Base-by-base conservation (phyloP, 2,113 vertebrate genomes). In the Hippocampus mohnikei region DNA sequence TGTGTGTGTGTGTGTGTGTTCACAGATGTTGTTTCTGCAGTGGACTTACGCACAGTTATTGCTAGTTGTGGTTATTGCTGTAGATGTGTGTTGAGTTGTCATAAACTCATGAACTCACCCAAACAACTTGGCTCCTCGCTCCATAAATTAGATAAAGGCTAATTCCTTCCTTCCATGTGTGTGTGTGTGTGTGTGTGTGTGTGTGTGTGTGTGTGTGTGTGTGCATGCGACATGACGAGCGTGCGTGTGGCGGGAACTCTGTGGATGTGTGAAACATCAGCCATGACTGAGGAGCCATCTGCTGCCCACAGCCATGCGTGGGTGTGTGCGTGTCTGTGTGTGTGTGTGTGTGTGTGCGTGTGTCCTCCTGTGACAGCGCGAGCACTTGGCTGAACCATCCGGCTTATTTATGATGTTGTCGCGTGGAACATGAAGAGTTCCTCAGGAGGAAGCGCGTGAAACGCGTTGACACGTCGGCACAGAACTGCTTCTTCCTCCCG, bases 211-310 rank as follows among this genome's bases (percentile, higher is more conserved):
- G 20, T 16, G 16, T 50, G 16, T 50, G 18, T 50, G 12, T n/a
- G 9, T 52, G 50, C 50, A 12, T 52, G 50, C 2, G 20, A 21
- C 50, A 21, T 52, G 50, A 52, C 41, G 73, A 66, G 68, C 25
- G 46, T 60, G 74, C 33, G 52, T 55, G 25, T 56, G 70, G 42
- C 3, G 2, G 58, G 29, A 68, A 56, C 27, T 27, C 46, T 10
- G 48, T 72, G 86, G 84, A 90, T 80, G 85, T 90, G 88, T 88
- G 85, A 90, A 90, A 87, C 88, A 90, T 88, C 84, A 87, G 82
- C 87, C 84, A 87, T 90, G 88, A 87, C 86, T 87, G 84, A 84
- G 84, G 73, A 81, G 78, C 88, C 88, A 90, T 90, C 88, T 90
- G 88, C 78, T 84, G 48, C 79, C 64, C 73, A 79, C 78, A 67